Percentiles rank a stretch among this genome's conserved stretches.
These are phyloP conservation scores for Egretta garzetta DNA, from an alignment of 2,113 vertebrate genomes.

Conservation along the genomic window DNA sequence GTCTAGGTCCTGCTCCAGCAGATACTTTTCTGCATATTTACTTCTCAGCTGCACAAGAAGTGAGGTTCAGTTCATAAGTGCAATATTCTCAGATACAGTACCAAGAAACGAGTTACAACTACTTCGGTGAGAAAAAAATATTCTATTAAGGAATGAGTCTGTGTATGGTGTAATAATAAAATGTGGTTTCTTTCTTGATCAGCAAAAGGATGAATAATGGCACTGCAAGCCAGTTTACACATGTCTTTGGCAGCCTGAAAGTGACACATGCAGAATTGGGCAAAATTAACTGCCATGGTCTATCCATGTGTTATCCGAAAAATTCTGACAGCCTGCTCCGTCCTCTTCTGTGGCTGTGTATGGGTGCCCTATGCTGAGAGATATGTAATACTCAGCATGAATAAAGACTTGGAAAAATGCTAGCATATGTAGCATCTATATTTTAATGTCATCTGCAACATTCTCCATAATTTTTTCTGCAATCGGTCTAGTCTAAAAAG, in stretches of 20 bases:
- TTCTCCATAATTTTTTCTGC: constrained; percentile 47
- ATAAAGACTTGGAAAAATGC: constrained; percentile 62
- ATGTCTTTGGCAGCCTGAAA: constrained; percentile 34
- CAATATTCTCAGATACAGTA: neutral
- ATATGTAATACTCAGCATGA: constrained; percentile 43
- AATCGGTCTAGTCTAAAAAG: constrained; percentile 71
- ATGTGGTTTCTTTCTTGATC: constrained; percentile 34
- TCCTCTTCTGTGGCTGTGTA: constrained; percentile 64
- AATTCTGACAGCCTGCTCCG: constrained; percentile 60
- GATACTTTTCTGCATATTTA: neutral
- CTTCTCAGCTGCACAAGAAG: neutral
- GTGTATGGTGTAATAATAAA: neutral
- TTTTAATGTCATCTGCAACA: constrained; percentile 73
- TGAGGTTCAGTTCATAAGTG: neutral
- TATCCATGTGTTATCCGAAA: constrained; percentile 55
- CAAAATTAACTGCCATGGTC: constrained; percentile 65
- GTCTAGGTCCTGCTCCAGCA: neutral
- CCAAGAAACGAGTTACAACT: neutral
- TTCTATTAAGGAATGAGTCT: constrained; percentile 5
- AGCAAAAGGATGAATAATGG: constrained; percentile 27
- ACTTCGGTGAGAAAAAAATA: neutral
- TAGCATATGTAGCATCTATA: constrained; percentile 63
- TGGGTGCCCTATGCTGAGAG: constrained; percentile 35
- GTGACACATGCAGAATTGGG: constrained; percentile 43
- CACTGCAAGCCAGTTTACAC: constrained; percentile 27